phyloP scores from a whole-genome alignment of 1,140 invertebrate species.

The Neoseiulus cucumeris region DNA sequence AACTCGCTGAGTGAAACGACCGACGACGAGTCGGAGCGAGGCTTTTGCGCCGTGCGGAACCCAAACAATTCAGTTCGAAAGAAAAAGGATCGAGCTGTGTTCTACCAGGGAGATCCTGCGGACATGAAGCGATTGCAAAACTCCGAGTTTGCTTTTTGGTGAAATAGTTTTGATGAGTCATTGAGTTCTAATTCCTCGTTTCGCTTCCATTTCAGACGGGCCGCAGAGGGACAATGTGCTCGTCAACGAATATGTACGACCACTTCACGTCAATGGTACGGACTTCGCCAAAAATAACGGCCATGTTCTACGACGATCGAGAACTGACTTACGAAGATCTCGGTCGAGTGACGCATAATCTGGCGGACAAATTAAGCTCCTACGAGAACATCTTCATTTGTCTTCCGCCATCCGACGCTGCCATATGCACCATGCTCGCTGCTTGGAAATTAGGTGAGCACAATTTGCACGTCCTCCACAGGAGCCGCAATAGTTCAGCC shows the following conservation, averaged over 20 bases:
- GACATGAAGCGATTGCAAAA: too few species aligned
- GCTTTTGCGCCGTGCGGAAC: too few species aligned
- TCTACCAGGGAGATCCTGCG: too few species aligned
- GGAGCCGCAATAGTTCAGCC: too few species aligned
- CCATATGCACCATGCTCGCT: background rate
- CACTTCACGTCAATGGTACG: slow-evolving; percentile 7
- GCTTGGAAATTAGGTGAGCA: slow-evolving; percentile 1
- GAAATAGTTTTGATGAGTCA: too few species aligned
- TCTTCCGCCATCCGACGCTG: background rate
- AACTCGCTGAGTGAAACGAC: too few species aligned
- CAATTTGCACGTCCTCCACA: too few species aligned
- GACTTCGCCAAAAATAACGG: background rate
- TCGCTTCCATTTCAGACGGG: background rate
- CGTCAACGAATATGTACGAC: slow-evolving; percentile 10
- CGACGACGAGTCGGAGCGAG: too few species aligned
- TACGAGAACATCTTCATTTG: background rate
- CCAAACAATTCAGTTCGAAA: too few species aligned
- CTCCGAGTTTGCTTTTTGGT: too few species aligned
- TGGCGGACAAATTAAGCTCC: background rate
- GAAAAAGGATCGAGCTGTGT: too few species aligned
- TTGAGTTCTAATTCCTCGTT: too few species aligned
- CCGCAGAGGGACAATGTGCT: slow-evolving; percentile 1
- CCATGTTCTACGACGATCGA: background rate
- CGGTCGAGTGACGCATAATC: slow-evolving; percentile 2
- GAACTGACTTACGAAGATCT: slow-evolving; percentile 1